Conservation (phyloP, 2,888 invertebrate species). For the Elmis aenea region DNA sequence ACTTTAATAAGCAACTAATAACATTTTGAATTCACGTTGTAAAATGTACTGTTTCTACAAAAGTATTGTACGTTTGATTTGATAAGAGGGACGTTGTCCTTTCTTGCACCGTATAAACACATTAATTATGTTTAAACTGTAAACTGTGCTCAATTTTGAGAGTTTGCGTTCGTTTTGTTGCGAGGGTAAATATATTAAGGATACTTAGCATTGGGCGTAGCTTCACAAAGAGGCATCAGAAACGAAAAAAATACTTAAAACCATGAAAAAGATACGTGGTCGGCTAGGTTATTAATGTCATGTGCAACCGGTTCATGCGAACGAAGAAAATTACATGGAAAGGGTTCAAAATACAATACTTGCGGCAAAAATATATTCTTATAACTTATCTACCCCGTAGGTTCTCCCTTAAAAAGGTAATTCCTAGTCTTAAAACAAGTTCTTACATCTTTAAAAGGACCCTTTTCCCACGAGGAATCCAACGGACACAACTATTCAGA, state of each 20-base stretch:
- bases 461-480: conserved; percentile 22
- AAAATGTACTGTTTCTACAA: too few species aligned
- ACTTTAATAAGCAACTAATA: too few species aligned
- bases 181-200: too few species aligned
- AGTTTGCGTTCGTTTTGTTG: too few species aligned
- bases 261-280: conserved; percentile 13
- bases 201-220: too few species aligned
- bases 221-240: conserved; percentile 13
- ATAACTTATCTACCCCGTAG: conserved; percentile 20
- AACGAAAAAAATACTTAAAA: conserved; percentile 8
- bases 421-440: conserved; percentile 25
- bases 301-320: conserved; percentile 16
- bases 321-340: conserved; percentile 17
- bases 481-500: conserved; percentile 15
- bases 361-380: conserved; percentile 25
- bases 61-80: too few species aligned
- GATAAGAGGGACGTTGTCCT: too few species aligned
- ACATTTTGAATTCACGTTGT: too few species aligned
- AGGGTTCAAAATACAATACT: conserved; percentile 20
- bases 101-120: too few species aligned
- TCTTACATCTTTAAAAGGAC: conserved; percentile 14
- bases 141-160: too few species aligned
- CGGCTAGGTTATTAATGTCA: conserved; percentile 16
- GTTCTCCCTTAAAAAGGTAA: conserved; percentile 24
- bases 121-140: too few species aligned